Conservation (phyloP, 2,113 vertebrate species). For the Trachemys scripta region DNA sequence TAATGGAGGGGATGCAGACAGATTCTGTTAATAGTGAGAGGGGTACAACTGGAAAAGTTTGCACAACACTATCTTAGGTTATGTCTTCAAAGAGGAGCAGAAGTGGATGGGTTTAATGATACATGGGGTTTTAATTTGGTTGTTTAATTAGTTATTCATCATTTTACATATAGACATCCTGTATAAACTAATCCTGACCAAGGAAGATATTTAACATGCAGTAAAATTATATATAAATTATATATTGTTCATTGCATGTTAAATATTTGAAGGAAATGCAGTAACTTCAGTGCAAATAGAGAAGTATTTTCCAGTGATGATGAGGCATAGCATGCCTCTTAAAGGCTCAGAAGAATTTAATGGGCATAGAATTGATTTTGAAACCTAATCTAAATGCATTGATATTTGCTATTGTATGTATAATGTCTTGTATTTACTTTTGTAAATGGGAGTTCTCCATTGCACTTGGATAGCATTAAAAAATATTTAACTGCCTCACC, state of each 20-base stretch:
- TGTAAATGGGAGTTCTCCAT: not conserved
- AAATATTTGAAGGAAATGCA: not conserved
- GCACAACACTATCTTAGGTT: not conserved
- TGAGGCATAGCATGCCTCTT: not conserved
- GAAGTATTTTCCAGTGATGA: not conserved
- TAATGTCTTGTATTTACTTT: not conserved
- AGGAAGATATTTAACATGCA: not conserved
- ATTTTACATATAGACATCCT: not conserved
- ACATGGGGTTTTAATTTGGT: not conserved
- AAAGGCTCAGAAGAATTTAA: not conserved
- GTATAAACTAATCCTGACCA: not conserved
- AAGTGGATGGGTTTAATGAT: not conserved
- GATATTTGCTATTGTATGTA: not conserved
- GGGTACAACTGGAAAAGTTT: too few species aligned
- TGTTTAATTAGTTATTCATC: not conserved
- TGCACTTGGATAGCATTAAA: not conserved
- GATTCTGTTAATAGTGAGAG: too few species aligned
- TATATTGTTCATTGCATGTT: not conserved
- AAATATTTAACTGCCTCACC: not conserved
- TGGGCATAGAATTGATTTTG: not conserved
- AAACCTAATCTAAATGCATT: not conserved
- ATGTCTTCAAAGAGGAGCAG: not conserved
- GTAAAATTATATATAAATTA: not conserved
- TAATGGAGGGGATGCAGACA: too few species aligned
- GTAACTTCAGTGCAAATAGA: not conserved